phyloP scores from a whole-genome alignment of 2,888 invertebrate genomes.

The Doris montereyensis region DNA sequence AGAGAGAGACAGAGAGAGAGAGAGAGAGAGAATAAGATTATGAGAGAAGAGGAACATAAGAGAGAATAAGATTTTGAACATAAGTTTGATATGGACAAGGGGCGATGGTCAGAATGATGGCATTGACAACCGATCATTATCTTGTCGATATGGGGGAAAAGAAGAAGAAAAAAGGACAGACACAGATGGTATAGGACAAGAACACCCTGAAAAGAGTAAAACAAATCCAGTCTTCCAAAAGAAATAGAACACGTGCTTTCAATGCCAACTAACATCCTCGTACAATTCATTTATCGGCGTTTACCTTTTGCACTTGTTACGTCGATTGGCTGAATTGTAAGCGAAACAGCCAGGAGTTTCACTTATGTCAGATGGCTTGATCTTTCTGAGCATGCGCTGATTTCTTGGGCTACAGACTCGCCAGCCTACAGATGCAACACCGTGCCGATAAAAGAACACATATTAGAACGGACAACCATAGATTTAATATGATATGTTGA shows the following conservation, averaged over 20 bases:
- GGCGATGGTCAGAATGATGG: too few relatives aligned
- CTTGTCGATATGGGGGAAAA: too few relatives aligned
- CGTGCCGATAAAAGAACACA: neutral
- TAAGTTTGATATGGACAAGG: too few relatives aligned
- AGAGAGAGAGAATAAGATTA: neutral
- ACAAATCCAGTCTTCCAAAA: too few relatives aligned
- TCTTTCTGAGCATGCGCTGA: constrained; percentile 52
- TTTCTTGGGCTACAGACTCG: constrained; percentile 68
- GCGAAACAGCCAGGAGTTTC: constrained; percentile 69
- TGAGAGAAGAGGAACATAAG: neutral
- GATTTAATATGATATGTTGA: too few relatives aligned
- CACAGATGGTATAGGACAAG: too few relatives aligned
- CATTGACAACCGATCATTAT: too few relatives aligned
- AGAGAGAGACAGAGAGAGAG: neutral
- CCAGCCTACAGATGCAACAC: constrained; percentile 52
- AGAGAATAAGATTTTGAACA: neutral
- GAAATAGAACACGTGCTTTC: too few relatives aligned
- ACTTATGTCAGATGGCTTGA: constrained; percentile 67
- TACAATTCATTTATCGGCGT: neutral
- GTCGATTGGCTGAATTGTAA: constrained; percentile 68
- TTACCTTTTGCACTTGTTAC: constrained; percentile 66
- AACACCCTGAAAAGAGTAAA: too few relatives aligned
- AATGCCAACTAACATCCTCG: neutral
- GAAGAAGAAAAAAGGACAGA: too few relatives aligned
- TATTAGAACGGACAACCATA: neutral